phyloP scores from a whole-genome alignment of 2,888 invertebrate genomes.

The Yponomeuta cagnagella region DNA sequence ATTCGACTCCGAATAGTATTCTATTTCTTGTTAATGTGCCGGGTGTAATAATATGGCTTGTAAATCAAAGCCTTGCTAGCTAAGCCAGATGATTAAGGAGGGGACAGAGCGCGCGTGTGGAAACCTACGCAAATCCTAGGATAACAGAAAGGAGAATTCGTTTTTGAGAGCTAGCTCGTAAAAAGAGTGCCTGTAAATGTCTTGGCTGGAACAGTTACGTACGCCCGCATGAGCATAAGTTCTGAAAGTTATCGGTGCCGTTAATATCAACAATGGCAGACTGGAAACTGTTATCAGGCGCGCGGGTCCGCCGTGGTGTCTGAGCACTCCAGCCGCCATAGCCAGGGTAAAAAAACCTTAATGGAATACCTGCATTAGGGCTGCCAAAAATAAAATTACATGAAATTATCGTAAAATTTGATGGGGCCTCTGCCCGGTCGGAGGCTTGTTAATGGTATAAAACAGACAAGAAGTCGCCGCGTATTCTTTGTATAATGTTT shows the following conservation, averaged over 20 bases:
- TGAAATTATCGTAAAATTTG: constrained; percentile 15
- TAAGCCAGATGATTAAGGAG: neutral
- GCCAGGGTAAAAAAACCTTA: constrained; percentile 18
- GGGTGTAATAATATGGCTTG: constrained; percentile 42
- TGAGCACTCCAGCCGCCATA: constrained; percentile 11
- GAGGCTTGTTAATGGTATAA: neutral
- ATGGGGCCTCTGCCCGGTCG: constrained; percentile 6
- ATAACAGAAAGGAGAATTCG: neutral
- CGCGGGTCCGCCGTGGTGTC: constrained; percentile 18
- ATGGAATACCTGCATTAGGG: constrained; percentile 18
- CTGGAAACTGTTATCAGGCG: constrained; percentile 17
- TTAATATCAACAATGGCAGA: constrained; percentile 1
- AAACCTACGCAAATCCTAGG: neutral
- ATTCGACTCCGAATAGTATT: constrained; percentile 36
- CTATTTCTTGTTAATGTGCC: constrained; percentile 34
- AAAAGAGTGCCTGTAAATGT: neutral
- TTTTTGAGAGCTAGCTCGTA: neutral
- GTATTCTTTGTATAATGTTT: constrained; percentile 7
- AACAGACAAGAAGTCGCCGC: constrained; percentile 9
- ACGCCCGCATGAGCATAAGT: neutral
- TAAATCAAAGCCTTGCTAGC: constrained; percentile 15
- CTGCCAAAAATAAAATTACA: constrained; percentile 14
- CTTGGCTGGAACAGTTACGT: neutral
- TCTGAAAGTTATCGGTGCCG: constrained; percentile 2
- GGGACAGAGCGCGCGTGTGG: neutral